Evolutionary conservation across 2,888 invertebrate genomes (phyloP).

Genomic region (Bembecia ichneumoniformis): DNA sequence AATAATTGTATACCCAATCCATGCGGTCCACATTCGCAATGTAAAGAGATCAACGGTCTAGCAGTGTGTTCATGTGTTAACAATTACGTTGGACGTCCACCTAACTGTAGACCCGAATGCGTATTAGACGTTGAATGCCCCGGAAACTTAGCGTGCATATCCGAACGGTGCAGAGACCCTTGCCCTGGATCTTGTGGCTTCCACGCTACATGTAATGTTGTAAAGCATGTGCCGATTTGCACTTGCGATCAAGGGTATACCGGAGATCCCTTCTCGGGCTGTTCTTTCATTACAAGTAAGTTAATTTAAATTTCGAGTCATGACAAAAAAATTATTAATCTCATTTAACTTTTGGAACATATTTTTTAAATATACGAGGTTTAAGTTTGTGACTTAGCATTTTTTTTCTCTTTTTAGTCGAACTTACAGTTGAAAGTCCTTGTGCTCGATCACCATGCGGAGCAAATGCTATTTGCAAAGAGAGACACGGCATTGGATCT

Average conservation of each 20-base stretch:
- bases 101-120: slow-evolving; percentile 84
- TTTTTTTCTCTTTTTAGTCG: slow-evolving; percentile 27
- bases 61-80: slow-evolving; percentile 82
- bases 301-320: slow-evolving; percentile 13
- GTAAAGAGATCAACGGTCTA: slow-evolving; percentile 76
- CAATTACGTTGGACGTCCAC: slow-evolving; percentile 84
- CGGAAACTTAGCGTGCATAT: slow-evolving; percentile 79
- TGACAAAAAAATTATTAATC: not conserved
- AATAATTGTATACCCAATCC: slow-evolving; percentile 81
- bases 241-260: slow-evolving; percentile 78
- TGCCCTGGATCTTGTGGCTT: slow-evolving; percentile 82
- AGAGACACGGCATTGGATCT: slow-evolving; percentile 84
- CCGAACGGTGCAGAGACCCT: slow-evolving; percentile 80
- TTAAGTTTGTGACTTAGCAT: not conserved
- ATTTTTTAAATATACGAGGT: not conserved
- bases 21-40: slow-evolving; percentile 84
- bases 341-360: slow-evolving; percentile 8
- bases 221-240: slow-evolving; percentile 82
- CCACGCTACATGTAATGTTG: slow-evolving; percentile 78
- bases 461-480: slow-evolving; percentile 86
- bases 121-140: slow-evolving; percentile 81
- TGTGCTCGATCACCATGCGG: slow-evolving; percentile 91
- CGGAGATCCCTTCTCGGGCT: slow-evolving; percentile 86
- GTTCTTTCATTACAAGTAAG: slow-evolving; percentile 75
- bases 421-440: slow-evolving; percentile 70